phyloP scores from a whole-genome alignment of 2,113 vertebrate species.

The Eurystomus gularis region DNA sequence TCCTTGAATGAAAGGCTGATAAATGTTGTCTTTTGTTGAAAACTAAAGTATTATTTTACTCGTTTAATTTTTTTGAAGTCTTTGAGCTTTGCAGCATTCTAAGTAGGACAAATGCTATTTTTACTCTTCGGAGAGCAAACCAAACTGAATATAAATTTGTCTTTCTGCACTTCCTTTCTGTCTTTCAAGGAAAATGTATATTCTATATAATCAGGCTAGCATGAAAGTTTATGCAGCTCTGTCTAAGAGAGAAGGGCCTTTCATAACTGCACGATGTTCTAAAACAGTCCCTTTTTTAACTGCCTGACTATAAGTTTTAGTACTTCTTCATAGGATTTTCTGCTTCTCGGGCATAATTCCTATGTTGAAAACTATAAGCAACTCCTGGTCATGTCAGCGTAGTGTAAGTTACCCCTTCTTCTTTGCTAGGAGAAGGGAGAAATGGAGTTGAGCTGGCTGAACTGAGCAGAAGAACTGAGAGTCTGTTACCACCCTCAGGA shows the following conservation, averaged over 20 bases:
- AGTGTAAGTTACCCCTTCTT: neutral
- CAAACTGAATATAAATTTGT: neutral
- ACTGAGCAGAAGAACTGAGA: neutral
- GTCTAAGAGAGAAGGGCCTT: neutral
- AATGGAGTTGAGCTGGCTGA: neutral
- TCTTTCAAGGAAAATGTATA: neutral
- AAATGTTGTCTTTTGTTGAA: conserved; percentile 1
- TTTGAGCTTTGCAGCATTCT: neutral
- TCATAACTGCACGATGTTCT: neutral
- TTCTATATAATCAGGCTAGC: neutral
- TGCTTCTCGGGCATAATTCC: neutral
- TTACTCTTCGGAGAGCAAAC: neutral
- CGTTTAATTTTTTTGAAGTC: neutral
- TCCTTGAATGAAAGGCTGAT: neutral
- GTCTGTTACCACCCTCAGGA: neutral
- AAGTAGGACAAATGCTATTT: neutral
- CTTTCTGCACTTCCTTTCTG: neutral
- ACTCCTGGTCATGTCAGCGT: neutral
- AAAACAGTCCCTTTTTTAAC: neutral
- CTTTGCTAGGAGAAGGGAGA: neutral
- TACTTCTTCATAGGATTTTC: neutral
- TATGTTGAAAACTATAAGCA: neutral
- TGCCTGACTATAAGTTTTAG: neutral
- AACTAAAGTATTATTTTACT: neutral
- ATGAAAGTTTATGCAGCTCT: neutral